These are phyloP conservation scores for Dicyrtomina minuta DNA, from an alignment of 2,888 invertebrate genomes.

Conservation along the genomic window DNA sequence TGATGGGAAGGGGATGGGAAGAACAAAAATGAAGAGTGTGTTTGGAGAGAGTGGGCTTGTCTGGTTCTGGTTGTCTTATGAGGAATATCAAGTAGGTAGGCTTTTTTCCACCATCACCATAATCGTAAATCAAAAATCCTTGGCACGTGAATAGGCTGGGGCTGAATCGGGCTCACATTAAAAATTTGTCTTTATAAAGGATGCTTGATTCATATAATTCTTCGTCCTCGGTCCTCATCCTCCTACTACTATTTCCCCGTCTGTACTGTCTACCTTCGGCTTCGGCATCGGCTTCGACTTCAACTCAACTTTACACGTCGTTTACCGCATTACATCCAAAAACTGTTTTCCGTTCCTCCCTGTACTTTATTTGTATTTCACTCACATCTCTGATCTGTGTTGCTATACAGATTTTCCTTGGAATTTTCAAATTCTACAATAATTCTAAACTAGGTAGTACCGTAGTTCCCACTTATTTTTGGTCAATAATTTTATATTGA, in stretches of 20 bases:
- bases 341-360: no score
- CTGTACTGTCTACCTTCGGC: no score
- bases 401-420: no score
- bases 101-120: conserved; percentile 20
- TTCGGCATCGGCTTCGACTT: neutral
- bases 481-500: no score
- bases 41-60: neutral
- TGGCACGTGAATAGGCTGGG: conserved; percentile 26
- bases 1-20: no score
- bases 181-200: conserved; percentile 25
- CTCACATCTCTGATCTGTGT: no score
- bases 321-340: no score
- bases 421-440: no score
- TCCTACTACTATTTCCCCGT: neutral
- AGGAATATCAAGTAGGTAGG: conserved; percentile 18
- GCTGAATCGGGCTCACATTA: conserved; percentile 18
- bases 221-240: neutral
- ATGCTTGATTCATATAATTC: conserved; percentile 7
- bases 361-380: no score
- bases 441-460: no score
- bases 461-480: no score
- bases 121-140: conserved; percentile 30
- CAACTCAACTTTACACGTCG: no score
- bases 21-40: neutral
- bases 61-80: neutral